phyloP scores from a whole-genome alignment of 2,113 vertebrate genomes.

The Tachysurus vachellii region DNA sequence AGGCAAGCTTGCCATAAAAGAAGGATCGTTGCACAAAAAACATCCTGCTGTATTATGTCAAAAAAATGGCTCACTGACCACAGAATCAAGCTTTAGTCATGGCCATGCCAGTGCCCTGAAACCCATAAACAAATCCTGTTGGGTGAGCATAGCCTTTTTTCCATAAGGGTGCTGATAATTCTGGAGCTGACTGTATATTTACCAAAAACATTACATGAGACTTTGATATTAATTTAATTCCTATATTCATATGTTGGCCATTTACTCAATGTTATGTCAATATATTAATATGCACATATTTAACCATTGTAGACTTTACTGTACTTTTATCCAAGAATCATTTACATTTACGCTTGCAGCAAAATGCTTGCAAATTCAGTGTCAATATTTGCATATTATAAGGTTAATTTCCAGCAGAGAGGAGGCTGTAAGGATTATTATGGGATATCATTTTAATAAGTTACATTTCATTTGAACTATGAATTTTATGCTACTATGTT shows the following conservation, averaged over 20 bases:
- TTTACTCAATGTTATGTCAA: neutral
- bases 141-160: neutral
- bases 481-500: neutral
- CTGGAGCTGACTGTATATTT: neutral
- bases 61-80: neutral
- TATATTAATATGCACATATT: neutral
- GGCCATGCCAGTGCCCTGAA: neutral
- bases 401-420: neutral
- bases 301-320: neutral
- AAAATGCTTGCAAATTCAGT: neutral
- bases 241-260: neutral
- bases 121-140: neutral
- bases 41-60: too few species aligned
- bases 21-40: neutral
- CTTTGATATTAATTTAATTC: neutral
- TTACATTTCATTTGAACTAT: neutral
- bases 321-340: neutral
- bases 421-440: neutral
- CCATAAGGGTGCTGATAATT: neutral
- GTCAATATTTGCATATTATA: neutral
- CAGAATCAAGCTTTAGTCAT: neutral
- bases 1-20: neutral
- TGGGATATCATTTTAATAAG: too few species aligned
- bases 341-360: neutral
- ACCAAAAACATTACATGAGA: neutral